Evolutionary conservation across 2,113 vertebrate genomes (phyloP).

Genomic region (Canis aureus): DNA sequence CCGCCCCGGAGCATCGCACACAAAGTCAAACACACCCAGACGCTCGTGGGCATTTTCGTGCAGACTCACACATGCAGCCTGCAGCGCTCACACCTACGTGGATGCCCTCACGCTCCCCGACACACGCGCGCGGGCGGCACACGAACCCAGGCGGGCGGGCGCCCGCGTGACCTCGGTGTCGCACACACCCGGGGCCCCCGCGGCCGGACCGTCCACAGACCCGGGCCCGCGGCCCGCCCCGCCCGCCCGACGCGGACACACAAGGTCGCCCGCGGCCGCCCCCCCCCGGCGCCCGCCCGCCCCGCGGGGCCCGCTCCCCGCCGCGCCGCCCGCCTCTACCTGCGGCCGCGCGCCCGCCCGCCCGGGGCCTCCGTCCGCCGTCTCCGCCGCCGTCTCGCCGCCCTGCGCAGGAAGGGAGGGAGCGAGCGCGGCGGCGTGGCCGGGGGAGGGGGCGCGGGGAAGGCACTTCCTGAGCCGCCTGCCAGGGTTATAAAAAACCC

Average conservation of each 20-base stretch:
- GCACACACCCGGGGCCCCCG: background rate
- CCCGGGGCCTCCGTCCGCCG: constrained; percentile 34
- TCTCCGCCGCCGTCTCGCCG: constrained; percentile 68
- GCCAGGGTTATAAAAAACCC: constrained; percentile 80
- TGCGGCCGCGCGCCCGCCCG: constrained; percentile 56
- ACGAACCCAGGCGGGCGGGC: background rate
- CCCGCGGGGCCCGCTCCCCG: background rate
- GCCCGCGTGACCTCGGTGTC: background rate
- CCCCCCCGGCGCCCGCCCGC: background rate
- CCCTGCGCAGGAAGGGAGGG: constrained; percentile 86
- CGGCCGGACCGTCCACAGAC: background rate
- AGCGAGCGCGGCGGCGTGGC: constrained; percentile 77
- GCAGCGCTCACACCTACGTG: background rate
- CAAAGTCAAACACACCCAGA: background rate
- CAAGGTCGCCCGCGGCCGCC: background rate
- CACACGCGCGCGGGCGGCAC: background rate
- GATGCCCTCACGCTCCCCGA: background rate
- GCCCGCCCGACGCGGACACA: background rate
- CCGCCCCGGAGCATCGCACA: background rate
- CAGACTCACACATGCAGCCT: background rate
- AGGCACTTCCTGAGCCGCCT: constrained; percentile 79
- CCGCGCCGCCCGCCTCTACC: constrained; percentile 38
- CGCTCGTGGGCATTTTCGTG: background rate
- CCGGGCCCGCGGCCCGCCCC: background rate
- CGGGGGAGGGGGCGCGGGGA: constrained; percentile 85